Conservation (phyloP, 2,113 vertebrate species). For the Neogobius melanostomus region DNA sequence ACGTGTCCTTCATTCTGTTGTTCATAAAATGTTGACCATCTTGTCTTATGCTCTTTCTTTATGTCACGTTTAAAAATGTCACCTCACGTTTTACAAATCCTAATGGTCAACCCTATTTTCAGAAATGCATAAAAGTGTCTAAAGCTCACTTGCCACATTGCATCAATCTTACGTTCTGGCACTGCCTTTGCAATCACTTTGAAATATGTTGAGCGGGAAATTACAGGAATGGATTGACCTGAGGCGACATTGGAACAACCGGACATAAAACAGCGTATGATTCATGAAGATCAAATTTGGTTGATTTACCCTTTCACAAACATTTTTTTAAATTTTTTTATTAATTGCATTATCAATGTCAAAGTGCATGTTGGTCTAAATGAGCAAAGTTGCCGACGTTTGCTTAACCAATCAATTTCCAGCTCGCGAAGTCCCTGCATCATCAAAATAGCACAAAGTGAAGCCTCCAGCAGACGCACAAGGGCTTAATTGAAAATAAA, state of each 20-base stretch:
- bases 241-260: not conserved
- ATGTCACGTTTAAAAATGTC: not conserved
- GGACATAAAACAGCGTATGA: not conserved
- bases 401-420: conserved; percentile 71
- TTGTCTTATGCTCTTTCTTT: not conserved
- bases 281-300: not conserved
- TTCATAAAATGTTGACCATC: not conserved
- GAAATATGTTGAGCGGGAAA: not conserved
- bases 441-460: conserved; percentile 71
- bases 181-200: not conserved
- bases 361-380: conserved; percentile 53
- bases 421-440: conserved; percentile 65
- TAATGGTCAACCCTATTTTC: not conserved
- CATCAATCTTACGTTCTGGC: not conserved
- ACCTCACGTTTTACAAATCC: not conserved
- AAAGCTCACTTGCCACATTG: not conserved
- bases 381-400: conserved; percentile 72
- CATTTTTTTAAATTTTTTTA: not conserved
- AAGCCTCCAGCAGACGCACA: conserved; percentile 42
- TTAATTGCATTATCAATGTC: conserved; percentile 10
- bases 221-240: conserved; percentile 1
- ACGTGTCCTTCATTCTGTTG: not conserved
- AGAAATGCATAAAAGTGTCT: conserved; percentile 2
- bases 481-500: conserved; percentile 76
- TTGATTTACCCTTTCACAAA: not conserved